Evolutionary conservation across 2,888 invertebrate species (phyloP).

Genomic region (Athalia cordata): DNA sequence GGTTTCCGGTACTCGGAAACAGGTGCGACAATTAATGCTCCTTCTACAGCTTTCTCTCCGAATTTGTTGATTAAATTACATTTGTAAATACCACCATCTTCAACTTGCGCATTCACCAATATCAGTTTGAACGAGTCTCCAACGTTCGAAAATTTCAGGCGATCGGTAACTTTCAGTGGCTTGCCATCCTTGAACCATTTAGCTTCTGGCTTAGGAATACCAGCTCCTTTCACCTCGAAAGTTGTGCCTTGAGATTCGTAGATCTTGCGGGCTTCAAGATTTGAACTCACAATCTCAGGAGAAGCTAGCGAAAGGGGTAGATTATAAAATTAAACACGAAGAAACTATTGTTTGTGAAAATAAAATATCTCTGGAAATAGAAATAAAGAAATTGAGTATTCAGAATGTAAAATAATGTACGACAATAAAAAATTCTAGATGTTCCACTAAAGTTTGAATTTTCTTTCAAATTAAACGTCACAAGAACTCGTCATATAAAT

Average conservation of each 20-base stretch:
- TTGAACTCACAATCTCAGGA: conserved; percentile 83
- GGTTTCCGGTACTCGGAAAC: conserved; percentile 87
- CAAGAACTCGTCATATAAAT: not conserved
- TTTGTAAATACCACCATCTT: conserved; percentile 89
- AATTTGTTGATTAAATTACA: conserved; percentile 88
- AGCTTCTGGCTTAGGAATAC: conserved; percentile 85
- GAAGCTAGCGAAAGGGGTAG: conserved; percentile 75
- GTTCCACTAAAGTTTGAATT: not conserved
- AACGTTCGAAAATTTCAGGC: conserved; percentile 58
- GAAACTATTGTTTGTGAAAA: not conserved
- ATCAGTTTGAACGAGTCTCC: conserved; percentile 83
- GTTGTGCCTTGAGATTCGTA: conserved; percentile 88
- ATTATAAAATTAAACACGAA: not conserved
- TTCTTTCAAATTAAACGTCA: not conserved
- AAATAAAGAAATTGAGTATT: not conserved
- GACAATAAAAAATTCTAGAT: not conserved
- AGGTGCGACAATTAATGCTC: conserved; percentile 84
- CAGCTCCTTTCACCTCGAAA: conserved; percentile 86
- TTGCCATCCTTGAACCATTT: conserved; percentile 88
- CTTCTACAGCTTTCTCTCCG: conserved; percentile 85
- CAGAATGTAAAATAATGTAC: conserved; percentile 28
- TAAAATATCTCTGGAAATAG: conserved; percentile 2
- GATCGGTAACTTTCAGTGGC: conserved; percentile 79
- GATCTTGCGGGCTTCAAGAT: conserved; percentile 83
- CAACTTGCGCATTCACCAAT: conserved; percentile 81